Percentiles rank a stretch among this genome's conserved stretches.
Evolutionary conservation across 1,140 invertebrate species (phyloP).

Genomic region (Achroia grisella): DNA sequence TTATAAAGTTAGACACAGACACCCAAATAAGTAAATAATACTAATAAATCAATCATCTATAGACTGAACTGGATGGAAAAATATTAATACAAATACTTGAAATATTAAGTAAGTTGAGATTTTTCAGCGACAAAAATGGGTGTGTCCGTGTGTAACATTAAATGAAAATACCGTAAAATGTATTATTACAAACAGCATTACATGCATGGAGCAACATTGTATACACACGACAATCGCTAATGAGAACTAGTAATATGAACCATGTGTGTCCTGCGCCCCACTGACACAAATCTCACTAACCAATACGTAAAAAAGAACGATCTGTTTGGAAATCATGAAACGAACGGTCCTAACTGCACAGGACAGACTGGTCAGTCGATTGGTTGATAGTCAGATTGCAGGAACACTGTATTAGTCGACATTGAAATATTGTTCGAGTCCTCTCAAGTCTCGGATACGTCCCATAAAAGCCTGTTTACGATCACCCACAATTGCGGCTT

Average conservation of each 20-base stretch:
- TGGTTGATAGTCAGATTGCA: slow-evolving; percentile 1
- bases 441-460: slow-evolving; percentile 5
- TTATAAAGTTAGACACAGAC: too few relatives aligned
- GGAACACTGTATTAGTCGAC: slow-evolving; percentile 8
- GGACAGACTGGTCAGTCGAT: background rate
- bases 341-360: slow-evolving; percentile 6
- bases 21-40: too few relatives aligned
- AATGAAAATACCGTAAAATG: too few relatives aligned
- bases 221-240: slow-evolving; percentile 4
- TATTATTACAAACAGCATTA: too few relatives aligned
- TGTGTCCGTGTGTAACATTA: too few relatives aligned
- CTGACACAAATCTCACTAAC: slow-evolving; percentile 42
- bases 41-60: too few relatives aligned
- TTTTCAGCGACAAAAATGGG: too few relatives aligned
- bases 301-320: slow-evolving; percentile 37
- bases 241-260: slow-evolving; percentile 23
- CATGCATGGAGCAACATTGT: too few relatives aligned
- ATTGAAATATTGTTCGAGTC: slow-evolving; percentile 4
- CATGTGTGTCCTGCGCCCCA: slow-evolving; percentile 23
- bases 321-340: slow-evolving; percentile 36
- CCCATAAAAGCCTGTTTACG: slow-evolving; percentile 40
- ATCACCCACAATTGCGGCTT: slow-evolving; percentile 25
- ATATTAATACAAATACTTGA: too few relatives aligned
- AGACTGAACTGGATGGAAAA: too few relatives aligned
- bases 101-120: too few relatives aligned